Evolutionary conservation across 2,113 vertebrate genomes (phyloP).

Genomic region (Etheostoma cragini): DNA sequence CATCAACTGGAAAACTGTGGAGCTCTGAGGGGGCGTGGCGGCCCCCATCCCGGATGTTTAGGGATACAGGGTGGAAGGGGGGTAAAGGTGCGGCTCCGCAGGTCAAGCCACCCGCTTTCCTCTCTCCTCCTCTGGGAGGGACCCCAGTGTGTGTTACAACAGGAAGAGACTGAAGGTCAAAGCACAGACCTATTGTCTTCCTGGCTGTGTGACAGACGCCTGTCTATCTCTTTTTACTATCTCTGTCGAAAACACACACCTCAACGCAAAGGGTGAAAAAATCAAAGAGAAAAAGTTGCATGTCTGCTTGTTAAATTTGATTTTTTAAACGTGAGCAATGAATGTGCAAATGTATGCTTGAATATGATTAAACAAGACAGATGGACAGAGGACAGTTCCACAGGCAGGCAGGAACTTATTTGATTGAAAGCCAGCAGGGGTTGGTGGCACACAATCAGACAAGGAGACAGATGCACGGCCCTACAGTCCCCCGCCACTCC

Average conservation of each 20-base stretch:
- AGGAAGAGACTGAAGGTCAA: slow-evolving; percentile 77
- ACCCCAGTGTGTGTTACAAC: slow-evolving; percentile 60
- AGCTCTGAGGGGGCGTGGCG: slow-evolving; percentile 56
- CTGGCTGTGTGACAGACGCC: slow-evolving; percentile 71
- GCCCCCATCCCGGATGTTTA: slow-evolving; percentile 54
- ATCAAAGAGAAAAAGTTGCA: background rate
- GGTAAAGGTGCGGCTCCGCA: slow-evolving; percentile 57
- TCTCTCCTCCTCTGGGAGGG: slow-evolving; percentile 62
- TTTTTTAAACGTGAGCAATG: background rate
- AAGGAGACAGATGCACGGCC: slow-evolving; percentile 32
- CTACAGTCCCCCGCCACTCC: slow-evolving; percentile 6
- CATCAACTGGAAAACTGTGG: slow-evolving; percentile 40
- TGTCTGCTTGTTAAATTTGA: background rate
- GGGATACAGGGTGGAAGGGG: slow-evolving; percentile 16
- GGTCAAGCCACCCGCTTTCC: slow-evolving; percentile 65
- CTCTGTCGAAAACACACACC: slow-evolving; percentile 1
- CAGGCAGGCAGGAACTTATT: slow-evolving; percentile 7
- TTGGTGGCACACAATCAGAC: background rate
- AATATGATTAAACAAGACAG: background rate
- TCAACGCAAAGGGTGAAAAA: background rate
- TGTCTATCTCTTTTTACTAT: slow-evolving; percentile 51
- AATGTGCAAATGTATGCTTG: background rate
- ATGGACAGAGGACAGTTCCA: background rate
- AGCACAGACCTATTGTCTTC: slow-evolving; percentile 70
- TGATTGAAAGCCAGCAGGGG: slow-evolving; percentile 6